Conservation (phyloP, 2,797 vertebrate species). For the Muscicapa striata region DNA sequence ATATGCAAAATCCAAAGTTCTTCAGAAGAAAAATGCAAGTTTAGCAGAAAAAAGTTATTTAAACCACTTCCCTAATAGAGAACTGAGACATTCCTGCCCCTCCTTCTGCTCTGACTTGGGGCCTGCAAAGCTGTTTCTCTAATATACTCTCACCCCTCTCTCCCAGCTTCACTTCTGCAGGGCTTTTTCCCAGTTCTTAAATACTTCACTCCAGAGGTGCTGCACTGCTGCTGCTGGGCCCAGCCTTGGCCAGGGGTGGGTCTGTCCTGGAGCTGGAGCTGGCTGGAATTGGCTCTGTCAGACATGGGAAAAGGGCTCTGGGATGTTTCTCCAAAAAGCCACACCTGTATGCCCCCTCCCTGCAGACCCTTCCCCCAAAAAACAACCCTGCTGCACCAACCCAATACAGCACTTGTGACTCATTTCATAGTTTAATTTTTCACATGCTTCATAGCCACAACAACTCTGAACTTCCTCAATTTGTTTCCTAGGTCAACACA, state of each 20-base stretch:
- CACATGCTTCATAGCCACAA: background rate
- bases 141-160: background rate
- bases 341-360: background rate
- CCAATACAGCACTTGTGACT: background rate
- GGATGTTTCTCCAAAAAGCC: background rate
- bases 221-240: background rate
- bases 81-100: background rate
- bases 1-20: background rate
- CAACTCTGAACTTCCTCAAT: background rate
- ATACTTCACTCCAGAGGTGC: background rate
- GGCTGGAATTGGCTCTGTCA: background rate
- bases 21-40: background rate
- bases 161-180: background rate
- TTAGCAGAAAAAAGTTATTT: background rate
- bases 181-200: background rate
- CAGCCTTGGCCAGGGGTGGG: background rate
- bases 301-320: background rate
- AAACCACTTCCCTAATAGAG: background rate
- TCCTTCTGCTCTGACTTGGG: background rate
- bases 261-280: background rate
- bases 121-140: background rate
- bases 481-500: background rate
- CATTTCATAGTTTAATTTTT: background rate
- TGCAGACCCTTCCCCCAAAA: no score
- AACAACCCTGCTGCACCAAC: background rate